Conservation (phyloP, 2,797 vertebrate genomes). For the Galago senegalensis region DNA sequence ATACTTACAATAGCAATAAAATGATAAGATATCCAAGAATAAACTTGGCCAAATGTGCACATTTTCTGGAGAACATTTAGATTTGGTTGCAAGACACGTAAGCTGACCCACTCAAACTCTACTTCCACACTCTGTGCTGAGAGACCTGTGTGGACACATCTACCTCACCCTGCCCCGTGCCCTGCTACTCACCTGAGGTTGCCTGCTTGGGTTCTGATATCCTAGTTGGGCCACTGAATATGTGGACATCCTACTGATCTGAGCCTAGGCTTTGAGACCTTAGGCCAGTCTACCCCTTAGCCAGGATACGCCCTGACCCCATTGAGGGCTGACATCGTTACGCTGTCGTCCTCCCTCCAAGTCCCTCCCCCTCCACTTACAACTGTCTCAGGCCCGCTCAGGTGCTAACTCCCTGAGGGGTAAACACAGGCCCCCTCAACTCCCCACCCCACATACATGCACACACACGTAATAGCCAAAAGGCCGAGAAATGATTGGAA, state of each 20-base stretch:
- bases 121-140: background rate
- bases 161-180: background rate
- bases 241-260: background rate
- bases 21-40: background rate
- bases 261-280: background rate
- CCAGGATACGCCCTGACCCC: background rate
- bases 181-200: background rate
- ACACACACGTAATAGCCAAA: background rate
- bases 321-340: background rate
- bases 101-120: background rate
- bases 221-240: fast-evolving
- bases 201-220: background rate
- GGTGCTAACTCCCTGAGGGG: background rate
- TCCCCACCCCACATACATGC: background rate
- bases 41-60: background rate
- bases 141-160: background rate
- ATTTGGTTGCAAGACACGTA: background rate
- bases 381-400: background rate
- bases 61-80: background rate
- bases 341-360: background rate
- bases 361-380: background rate
- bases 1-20: background rate
- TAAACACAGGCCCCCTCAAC: background rate
- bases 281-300: background rate
- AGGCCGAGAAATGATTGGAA: background rate